Evolutionary conservation across 2,888 invertebrate genomes (phyloP), one percentile per base, ranked within the genome.

Genomic region (Ennomos fuscantarius): DNA sequence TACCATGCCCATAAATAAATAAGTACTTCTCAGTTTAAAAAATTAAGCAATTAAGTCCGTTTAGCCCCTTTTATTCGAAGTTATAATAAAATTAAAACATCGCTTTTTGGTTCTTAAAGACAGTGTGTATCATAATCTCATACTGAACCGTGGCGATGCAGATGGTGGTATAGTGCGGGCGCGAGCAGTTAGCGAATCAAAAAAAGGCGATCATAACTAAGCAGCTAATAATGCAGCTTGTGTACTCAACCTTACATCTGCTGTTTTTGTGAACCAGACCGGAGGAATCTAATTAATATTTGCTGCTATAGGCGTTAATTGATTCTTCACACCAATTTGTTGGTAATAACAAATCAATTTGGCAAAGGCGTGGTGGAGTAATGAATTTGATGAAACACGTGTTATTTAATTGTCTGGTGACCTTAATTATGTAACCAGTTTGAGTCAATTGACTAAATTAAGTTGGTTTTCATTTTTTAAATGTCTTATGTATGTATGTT

Each of bases 261-360:
- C 86, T 87, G 87, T 88, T 90, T 89, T 89, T 89, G 84, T 86
- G 81, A 79, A 82, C 72, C 81, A 72, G 79, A 79, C 77, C 81
- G 74, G 75, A 77, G 80, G 82, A 81, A 78, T 78, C 81, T 88
- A 89, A 90, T 91, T 89, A 89, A 83, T 79, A 82, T 84, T 71
- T 74, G 84, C 84, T 84, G 82, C 83, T 84, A n/a, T n/a, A 76
- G 70, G 74, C 66, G 81, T 75, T 88, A 89, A 89, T 89, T 87
- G 86, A 86, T 87, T 85, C 76, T 81, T 84, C 80, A 83, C 79
- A 85, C 82, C 81, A 78, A 86, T 84, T 83, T 79, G 69, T 63
- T 65, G 65, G 68, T 74, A 73, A 78, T 78, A 77, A 81, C 74
- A 63, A 72, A 72, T 81, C 75, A 78, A 82, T 83, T 76, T 69